A percentile compares a stretch with the other conserved stretches of the same genome.
Evolutionary conservation across 1,140 invertebrate genomes (phyloP).

Genomic region (Megathymus violae): DNA sequence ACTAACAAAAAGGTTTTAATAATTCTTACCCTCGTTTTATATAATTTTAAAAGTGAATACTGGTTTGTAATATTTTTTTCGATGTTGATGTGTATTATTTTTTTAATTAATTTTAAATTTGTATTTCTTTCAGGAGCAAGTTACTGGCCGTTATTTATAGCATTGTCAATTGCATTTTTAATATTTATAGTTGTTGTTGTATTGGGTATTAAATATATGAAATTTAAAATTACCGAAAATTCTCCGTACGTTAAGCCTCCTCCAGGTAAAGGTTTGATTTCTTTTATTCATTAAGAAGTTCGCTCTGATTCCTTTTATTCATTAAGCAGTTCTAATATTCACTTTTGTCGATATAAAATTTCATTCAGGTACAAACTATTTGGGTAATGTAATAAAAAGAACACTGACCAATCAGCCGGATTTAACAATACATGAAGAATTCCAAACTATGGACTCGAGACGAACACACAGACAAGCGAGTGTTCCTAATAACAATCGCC

Average conservation of each 20-base stretch:
- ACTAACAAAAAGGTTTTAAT: too few species aligned
- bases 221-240: conserved; percentile 70
- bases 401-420: conserved; percentile 76
- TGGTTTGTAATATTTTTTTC: too few species aligned
- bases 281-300: too few species aligned
- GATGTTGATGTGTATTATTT: conserved; percentile 3
- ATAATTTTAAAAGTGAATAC: too few species aligned
- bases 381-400: conserved; percentile 73
- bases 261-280: conserved; percentile 66
- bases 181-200: conserved; percentile 73
- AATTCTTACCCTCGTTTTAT: too few species aligned
- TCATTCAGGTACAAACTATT: conserved; percentile 67
- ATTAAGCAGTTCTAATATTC: too few species aligned
- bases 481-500: conserved; percentile 50
- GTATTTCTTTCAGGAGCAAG: conserved; percentile 58
- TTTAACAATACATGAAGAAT: conserved; percentile 76
- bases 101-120: too few species aligned
- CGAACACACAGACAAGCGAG: conserved; percentile 61
- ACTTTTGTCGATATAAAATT: conserved; percentile 2
- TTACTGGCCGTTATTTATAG: conserved; percentile 72
- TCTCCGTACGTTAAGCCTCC: conserved; percentile 75
- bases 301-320: too few species aligned
- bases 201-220: conserved; percentile 76
- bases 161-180: conserved; percentile 68
- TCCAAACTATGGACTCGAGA: conserved; percentile 70